Conservation (phyloP, 2,888 invertebrate genomes). For the Callinectes sapidus region DNA sequence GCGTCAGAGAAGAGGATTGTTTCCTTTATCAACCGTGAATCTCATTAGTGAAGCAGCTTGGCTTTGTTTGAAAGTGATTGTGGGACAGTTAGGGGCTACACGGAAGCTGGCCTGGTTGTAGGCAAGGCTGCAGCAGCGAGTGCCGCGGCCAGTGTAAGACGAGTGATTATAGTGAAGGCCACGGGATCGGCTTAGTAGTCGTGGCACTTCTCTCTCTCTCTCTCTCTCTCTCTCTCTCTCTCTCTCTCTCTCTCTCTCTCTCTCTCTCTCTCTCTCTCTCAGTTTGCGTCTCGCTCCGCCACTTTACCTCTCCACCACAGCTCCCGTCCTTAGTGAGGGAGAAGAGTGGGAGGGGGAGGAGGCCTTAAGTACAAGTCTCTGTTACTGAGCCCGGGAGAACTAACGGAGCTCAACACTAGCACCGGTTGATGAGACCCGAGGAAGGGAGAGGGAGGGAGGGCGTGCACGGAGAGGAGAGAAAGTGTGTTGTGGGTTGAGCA, state of each 20-base stretch:
- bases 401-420: slow-evolving; percentile 7
- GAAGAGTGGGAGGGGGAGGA: not conserved
- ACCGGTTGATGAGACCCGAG: not conserved
- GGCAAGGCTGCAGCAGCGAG: slow-evolving; percentile 46
- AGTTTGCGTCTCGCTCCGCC: not conserved
- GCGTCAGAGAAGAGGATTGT: not conserved
- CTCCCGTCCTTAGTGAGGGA: slow-evolving; percentile 4
- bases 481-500: slow-evolving; percentile 25
- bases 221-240: not conserved
- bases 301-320: not conserved
- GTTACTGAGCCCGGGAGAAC: not conserved
- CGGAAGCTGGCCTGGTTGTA: slow-evolving; percentile 48
- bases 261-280: not conserved
- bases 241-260: not conserved
- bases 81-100: slow-evolving; percentile 14
- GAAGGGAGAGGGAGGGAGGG: not conserved
- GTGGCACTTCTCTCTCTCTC: not conserved
- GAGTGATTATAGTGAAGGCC: slow-evolving; percentile 56
- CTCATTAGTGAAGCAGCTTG: not conserved
- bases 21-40: not conserved
- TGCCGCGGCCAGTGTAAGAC: slow-evolving; percentile 40
- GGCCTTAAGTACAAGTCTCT: not conserved
- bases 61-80: not conserved
- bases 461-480: slow-evolving; percentile 31
- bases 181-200: slow-evolving; percentile 29